These are phyloP conservation scores for Morbakka virulenta DNA, from an alignment of 30 jellyfish, hydroid and myxozoan species.

Conservation along the genomic window DNA sequence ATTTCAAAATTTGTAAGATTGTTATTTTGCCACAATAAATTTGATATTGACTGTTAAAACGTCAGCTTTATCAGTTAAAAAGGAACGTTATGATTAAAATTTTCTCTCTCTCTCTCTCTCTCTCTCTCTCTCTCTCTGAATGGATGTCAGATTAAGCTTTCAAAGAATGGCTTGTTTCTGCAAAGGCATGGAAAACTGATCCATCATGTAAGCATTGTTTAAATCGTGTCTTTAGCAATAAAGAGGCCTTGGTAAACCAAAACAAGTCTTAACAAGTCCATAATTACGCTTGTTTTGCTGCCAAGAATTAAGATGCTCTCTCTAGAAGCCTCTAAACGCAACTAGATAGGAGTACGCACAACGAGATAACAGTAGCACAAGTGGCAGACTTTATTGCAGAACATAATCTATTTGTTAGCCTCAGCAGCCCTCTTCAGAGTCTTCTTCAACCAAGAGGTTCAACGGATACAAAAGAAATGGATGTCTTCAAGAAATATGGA, in stretches of 20 bases:
- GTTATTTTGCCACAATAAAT: not conserved
- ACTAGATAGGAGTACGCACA: constrained; percentile 14
- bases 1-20: not conserved
- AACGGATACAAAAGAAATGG: constrained; percentile 3
- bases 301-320: not conserved
- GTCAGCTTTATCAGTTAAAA: not conserved
- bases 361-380: constrained; percentile 16
- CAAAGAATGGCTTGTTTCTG: constrained; percentile 44
- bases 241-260: constrained; percentile 18
- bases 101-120: constrained; percentile 18
- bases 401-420: not conserved
- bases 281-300: not conserved
- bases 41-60: not conserved
- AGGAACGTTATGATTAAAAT: constrained; percentile 1
- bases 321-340: not conserved
- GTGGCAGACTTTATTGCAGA: constrained; percentile 50
- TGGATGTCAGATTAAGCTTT: constrained; percentile 36
- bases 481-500: not conserved
- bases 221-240: constrained; percentile 9
- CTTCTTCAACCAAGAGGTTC: constrained; percentile 7
- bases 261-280: constrained; percentile 24
- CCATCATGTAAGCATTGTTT: constrained; percentile 20
- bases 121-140: constrained; percentile 4
- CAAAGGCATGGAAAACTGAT: constrained; percentile 15
- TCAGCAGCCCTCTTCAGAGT: not conserved